Evolutionary conservation across 2,888 invertebrate genomes (phyloP).

Genomic region (Habrosyne pyritoides): DNA sequence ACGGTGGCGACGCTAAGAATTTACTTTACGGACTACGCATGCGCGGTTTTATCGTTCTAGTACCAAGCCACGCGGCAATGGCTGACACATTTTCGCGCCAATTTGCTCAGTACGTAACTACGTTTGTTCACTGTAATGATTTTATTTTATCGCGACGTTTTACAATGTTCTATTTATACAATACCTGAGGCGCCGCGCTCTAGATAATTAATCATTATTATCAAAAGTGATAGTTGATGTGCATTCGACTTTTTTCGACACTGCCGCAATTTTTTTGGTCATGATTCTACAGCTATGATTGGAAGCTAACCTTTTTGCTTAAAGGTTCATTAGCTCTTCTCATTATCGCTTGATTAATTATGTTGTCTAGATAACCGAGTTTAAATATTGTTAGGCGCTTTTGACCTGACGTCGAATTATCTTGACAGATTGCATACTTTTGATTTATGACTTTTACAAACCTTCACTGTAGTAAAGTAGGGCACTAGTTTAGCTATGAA

Average conservation of each 20-base stretch:
- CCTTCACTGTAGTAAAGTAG: slow-evolving; percentile 47
- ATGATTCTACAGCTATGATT: neutral
- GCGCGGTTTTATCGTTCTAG: slow-evolving; percentile 49
- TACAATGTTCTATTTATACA: slow-evolving; percentile 29
- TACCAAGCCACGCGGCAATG: slow-evolving; percentile 27
- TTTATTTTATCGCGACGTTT: slow-evolving; percentile 37
- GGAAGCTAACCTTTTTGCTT: neutral
- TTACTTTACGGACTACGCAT: slow-evolving; percentile 39
- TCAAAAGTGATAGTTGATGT: slow-evolving; percentile 18
- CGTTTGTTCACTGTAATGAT: slow-evolving; percentile 25
- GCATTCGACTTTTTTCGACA: neutral
- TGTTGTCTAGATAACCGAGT: slow-evolving; percentile 45
- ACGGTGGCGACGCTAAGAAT: slow-evolving; percentile 49
- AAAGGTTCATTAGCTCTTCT: slow-evolving; percentile 7
- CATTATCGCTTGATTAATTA: slow-evolving; percentile 12
- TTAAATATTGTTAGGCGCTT: slow-evolving; percentile 45
- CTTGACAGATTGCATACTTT: slow-evolving; percentile 52
- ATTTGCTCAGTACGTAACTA: slow-evolving; percentile 35
- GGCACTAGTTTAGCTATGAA: slow-evolving; percentile 54
- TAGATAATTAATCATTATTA: slow-evolving; percentile 44
- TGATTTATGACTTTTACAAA: slow-evolving; percentile 53
- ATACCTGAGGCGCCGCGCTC: slow-evolving; percentile 25
- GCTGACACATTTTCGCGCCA: slow-evolving; percentile 67
- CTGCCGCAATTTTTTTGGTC: neutral
- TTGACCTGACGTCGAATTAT: slow-evolving; percentile 55